Evolutionary conservation across 2,888 invertebrate species (phyloP), one percentile per base, ranked within the genome.

Genomic region (Apotomis turbidana): DNA sequence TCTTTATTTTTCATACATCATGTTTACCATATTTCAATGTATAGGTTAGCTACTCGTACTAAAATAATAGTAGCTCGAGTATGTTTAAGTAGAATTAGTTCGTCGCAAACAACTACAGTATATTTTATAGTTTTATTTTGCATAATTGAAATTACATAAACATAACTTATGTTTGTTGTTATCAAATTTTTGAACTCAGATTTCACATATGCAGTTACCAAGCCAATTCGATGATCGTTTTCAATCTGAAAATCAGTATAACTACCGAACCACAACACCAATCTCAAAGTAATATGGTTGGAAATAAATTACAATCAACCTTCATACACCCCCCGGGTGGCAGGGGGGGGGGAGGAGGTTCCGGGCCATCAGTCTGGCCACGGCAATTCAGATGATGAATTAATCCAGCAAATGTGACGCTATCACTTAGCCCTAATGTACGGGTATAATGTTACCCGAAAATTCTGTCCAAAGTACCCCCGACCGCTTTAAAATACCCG

Each of bases 351-450:
- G 75, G 77, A 78, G 79, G 78, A 86, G 87, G 89, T 90, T 91
- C 88, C 90, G 89, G 89, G 83, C 92, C 93, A 93, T 93, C 93
- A 93, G 91, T 91, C 91, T 93, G 92, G 93, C 92, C 93, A 90
- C 91, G 93, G 94, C 93, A 93, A 93, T 93, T 91, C 92, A 87
- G 93, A 93, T 93, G 93, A 93, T 93, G 93, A 93, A 93, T 93
- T 93, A 93, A 93, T 93, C 93, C 90, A 91, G 90, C 93, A 93
- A 93, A 93, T 93, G 93, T 93, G 93, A 91, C 93, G 93, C 88
- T 91, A 93, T 93, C 93, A 93, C 93, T 93, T 93, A 92, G 93
- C 93, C 89, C 90, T 93, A 93, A 93, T 93, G 93, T 90, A 92
- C 86, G 92, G 92, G 88, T 93, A 91, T 93, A 93, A 93, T 90